Conservation (phyloP, 2,113 vertebrate genomes). For the Calyptomena viridis region DNA sequence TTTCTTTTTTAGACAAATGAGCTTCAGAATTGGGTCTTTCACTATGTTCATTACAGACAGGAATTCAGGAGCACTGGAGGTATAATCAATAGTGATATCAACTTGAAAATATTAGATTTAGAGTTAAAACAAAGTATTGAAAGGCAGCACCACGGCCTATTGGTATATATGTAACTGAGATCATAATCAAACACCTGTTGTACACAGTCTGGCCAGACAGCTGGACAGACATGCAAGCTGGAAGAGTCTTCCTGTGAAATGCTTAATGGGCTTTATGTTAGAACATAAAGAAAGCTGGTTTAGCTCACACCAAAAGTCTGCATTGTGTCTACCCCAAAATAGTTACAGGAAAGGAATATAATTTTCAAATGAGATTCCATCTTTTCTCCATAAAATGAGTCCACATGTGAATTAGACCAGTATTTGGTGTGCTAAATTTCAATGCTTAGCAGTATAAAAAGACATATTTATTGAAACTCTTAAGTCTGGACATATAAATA, state of each 20-base stretch:
- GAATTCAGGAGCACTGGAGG: background rate
- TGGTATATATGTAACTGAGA: background rate
- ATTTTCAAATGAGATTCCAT: background rate
- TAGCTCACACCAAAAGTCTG: background rate
- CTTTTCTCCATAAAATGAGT: background rate
- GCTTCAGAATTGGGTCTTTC: background rate
- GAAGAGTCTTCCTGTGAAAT: background rate
- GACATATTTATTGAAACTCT: background rate
- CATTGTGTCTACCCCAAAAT: background rate
- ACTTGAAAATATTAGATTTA: background rate
- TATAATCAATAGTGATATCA: background rate
- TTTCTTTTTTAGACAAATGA: no score
- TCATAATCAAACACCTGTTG: constrained; percentile 25
- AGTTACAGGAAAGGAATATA: background rate
- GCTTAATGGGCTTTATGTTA: background rate
- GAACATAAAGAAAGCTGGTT: background rate
- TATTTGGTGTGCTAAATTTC: background rate
- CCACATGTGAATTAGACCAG: accelerated
- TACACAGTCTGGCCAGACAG: background rate
- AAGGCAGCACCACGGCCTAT: background rate
- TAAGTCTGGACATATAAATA: background rate
- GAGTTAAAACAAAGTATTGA: background rate
- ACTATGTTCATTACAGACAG: background rate
- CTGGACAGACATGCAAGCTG: background rate
- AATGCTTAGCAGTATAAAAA: background rate